These are phyloP conservation scores for Meteorus sp. DNA, from an alignment of 1,140 invertebrate species.

Conservation along the genomic window DNA sequence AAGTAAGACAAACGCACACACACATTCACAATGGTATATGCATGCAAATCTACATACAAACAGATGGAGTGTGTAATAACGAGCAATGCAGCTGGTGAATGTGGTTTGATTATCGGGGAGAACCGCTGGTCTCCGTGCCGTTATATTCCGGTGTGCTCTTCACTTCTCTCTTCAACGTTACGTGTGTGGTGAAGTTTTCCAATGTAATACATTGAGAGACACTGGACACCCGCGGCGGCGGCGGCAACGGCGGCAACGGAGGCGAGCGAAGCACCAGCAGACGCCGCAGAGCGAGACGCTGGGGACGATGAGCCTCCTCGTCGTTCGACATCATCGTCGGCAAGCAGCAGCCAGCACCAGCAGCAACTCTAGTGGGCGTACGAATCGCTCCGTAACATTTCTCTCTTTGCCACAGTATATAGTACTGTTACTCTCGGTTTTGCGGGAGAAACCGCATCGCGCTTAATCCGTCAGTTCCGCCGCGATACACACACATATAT, in stretches of 20 bases:
- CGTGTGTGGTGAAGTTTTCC: too few relatives aligned
- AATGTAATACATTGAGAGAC: slow-evolving; percentile 12
- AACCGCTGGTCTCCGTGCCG: slow-evolving; percentile 13
- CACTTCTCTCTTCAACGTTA: too few relatives aligned
- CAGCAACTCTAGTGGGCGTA: slow-evolving; percentile 16
- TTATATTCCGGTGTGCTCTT: slow-evolving; percentile 15
- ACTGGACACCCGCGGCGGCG: slow-evolving; percentile 14
- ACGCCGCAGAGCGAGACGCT: neutral
- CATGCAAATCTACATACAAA: neutral
- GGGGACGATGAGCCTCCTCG: slow-evolving; percentile 4
- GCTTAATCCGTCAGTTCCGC: slow-evolving; percentile 14
- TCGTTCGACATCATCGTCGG: neutral
- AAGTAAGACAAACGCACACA: too few relatives aligned
- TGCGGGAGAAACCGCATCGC: slow-evolving; percentile 13
- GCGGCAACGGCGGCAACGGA: neutral
- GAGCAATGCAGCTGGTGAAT: neutral
- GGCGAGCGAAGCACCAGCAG: slow-evolving; percentile 11
- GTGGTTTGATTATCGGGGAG: slow-evolving; percentile 4
- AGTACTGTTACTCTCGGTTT: slow-evolving; percentile 22
- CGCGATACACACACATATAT: neutral
- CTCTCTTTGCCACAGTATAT: slow-evolving; percentile 4
- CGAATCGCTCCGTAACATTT: slow-evolving; percentile 13
- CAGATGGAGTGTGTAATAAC: neutral
- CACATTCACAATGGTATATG: too few relatives aligned
- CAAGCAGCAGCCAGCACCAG: too few relatives aligned